Evolutionary conservation across 2,797 vertebrate species (phyloP).

Genomic region (Arremon aurantiirostris): DNA sequence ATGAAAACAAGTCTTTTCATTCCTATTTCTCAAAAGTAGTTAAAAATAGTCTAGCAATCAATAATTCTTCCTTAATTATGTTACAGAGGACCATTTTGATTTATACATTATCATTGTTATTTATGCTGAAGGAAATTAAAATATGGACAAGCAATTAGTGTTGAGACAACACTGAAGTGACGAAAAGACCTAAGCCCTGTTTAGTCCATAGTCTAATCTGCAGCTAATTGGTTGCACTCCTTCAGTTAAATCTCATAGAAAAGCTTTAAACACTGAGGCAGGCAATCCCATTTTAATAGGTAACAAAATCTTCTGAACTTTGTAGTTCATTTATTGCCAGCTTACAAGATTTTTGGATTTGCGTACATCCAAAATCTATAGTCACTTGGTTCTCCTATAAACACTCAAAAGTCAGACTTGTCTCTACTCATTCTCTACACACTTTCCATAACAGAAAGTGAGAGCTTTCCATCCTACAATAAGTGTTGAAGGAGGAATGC

Average conservation of each 20-base stretch:
- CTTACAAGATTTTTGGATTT: not conserved
- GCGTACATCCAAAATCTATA: not conserved
- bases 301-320: conserved; percentile 8
- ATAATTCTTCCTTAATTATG: not conserved
- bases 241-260: conserved; percentile 7
- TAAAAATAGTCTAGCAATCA: not conserved
- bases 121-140: not conserved
- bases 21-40: not conserved
- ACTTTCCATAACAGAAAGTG: not conserved
- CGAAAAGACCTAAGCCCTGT: not conserved
- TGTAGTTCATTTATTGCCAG: not conserved
- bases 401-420: not conserved
- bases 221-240: not conserved
- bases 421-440: not conserved
- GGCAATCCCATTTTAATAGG: conserved; percentile 16
- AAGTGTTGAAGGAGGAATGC: not conserved
- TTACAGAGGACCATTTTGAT: not conserved
- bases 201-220: not conserved
- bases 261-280: not conserved
- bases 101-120: not conserved
- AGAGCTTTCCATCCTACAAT: not conserved
- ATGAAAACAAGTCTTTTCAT: not conserved
- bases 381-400: not conserved
- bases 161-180: not conserved
- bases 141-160: not conserved